Base-by-base conservation (phyloP, 1,140 invertebrate genomes). In the Parasteatoda tepidariorum region DNA sequence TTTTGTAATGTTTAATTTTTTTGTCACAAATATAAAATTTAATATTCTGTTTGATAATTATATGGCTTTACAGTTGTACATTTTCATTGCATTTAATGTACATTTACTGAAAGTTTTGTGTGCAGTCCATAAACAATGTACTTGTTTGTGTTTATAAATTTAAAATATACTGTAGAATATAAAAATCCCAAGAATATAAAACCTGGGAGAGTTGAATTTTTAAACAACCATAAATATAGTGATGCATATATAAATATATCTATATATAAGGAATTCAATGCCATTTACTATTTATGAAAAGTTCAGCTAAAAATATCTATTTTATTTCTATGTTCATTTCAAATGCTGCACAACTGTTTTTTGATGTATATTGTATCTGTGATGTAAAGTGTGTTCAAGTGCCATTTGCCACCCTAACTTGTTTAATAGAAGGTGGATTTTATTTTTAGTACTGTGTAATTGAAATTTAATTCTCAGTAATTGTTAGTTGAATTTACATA, bases 341-440 rank as follows among this genome's bases (percentile, higher is more conserved):
- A 71, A 79, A 41, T 70, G 66, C 66, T 82, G 78, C 78, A 82
- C 78, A 82, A 82, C 66, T 54, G 59, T 64, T 82, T 67, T 81
- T 82, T 71, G 78, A 71, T 71, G 67, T 82, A 59, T 70, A 64
- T 70, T 82, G 68, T 79, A 68, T 82, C 78, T 82, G 78, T 82
- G 78, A 82, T 82, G 78, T 82, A 41, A 75, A 68, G 78, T 82
- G 67, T 82, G 78, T 82, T 70, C 66, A 82, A 82, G 78, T 82
- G 78, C 78, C 78, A 82, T 82, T 82, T 71, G 38, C 78, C 78
- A 82, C 67, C 78, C 66, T 71, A 13, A 61, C 66, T 82, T 70
- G 57, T 71, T 82, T 81, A 61, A n/a, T 28, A 30, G 31, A 48
- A 70, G 78, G 67, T 82, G 78, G 78, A 71, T 68, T 57, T 68